Evolutionary conservation across 2,113 vertebrate genomes (phyloP), one percentile per base, ranked within the genome.

Genomic region (Cynopterus brachyotis): DNA sequence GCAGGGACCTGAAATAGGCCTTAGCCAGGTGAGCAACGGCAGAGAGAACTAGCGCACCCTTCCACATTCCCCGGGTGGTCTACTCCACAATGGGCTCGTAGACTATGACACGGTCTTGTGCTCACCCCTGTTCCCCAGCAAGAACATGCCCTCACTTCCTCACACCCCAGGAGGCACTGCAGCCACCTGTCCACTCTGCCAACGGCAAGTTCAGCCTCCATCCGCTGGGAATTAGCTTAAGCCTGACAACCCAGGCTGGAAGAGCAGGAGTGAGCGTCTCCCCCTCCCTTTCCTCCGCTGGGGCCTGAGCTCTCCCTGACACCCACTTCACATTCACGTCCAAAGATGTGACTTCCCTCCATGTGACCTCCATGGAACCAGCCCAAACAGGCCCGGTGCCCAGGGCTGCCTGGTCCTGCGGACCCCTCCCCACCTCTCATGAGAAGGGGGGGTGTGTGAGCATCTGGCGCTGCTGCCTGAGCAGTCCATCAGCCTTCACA

Each of bases 381-480:
- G 26, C 32, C 30, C 69, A 11, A 62, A 45, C 30, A 28, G 32
- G 45, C 37, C 45, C 22, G 8, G 0, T 9, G 88, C 73, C 88
- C 66, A 7, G 11, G 4, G 30, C 32, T 16, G 79, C 57, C 70
- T 0, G 1, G 45, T 30, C 60, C 70, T 1, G 1, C 0, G 10
- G 32, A 7, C 57, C 67, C 66, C 37, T 32, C 9, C 50, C 45
- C 1, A 0, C 95, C 94, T 66, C 91, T 76, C 60, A 11, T 53
- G 24, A 10, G 5, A 28, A 50, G 57, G 79, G 76, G 76, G 59
- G 87, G 3, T 12, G 8, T 9, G 45, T 53, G 76, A 98, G 97
- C 98, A 98, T 45, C 98, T 98, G 98, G 94, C 5, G 81, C 97
- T 92, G 96, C 91, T 30, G 81, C 93, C 97, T 95, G 98, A 98